Base-by-base conservation (phyloP, 1,140 invertebrate genomes). In the Nebria ingens region DNA sequence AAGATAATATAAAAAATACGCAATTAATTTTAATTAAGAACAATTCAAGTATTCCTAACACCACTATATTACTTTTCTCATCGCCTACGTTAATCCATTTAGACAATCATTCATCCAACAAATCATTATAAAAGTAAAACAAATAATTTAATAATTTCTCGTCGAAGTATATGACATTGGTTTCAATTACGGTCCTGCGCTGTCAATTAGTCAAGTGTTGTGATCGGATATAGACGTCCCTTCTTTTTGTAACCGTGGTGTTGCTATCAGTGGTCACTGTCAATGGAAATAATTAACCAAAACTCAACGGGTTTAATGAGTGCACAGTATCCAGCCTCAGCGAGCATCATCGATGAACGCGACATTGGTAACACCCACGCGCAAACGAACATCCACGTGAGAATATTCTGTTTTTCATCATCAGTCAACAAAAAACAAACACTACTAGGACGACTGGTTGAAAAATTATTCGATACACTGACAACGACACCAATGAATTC, bases 221-320 rank as follows among this genome's bases (percentile, higher is more conserved):
- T 45, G 40, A 45, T 45, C 15, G 40, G 40, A 45, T 45, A 17
- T 45, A 45, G 40, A 45, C 40, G 40, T 45, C 40, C 40, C 40
- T 45, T 45, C 40, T 45, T 45, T 45, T 45, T 45, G 40, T 45
- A 45, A 4, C 15, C 3, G 15, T 45, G 40, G 40, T 45, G 40
- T 45, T 17, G 40, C 40, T 45, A 45, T 45, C 40, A 45, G 15
- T 45, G 40, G 6, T 45, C 40, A 45, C 40, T 45, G 40, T 45
- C 40, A 45, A 45, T 45, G 40, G 40, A 45, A 45, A 45, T 45
- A 45, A 45, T 45, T 45, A 45, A 45, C 40, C 40, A 45, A 45
- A 45, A 45, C 9, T n/a, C 9, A 45, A 45, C 9, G 40, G 17
- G 40, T 45, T 12, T 45, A 45, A 45, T 45, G 40, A 17, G 40